Percentiles rank a stretch among this genome's conserved stretches.
Conservation (phyloP, 2,888 invertebrate genomes). For the Synergus gifuensis region DNA sequence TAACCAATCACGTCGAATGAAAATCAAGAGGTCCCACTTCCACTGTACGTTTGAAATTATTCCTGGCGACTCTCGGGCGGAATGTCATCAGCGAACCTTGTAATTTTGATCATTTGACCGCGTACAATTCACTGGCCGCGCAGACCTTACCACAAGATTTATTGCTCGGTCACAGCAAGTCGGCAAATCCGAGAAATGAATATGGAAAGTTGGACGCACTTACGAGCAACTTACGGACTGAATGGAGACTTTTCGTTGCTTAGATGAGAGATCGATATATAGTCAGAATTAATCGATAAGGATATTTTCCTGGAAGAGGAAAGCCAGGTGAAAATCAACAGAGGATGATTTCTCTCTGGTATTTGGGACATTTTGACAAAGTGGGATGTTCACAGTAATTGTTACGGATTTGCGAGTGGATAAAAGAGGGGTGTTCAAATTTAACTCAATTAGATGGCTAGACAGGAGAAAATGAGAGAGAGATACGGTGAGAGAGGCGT, state of each 20-base stretch:
- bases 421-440: slow-evolving; percentile 39
- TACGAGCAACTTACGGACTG: neutral
- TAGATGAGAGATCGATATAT: neutral
- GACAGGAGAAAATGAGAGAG: slow-evolving; percentile 52
- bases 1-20: slow-evolving; percentile 66
- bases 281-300: neutral
- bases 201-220: slow-evolving; percentile 51
- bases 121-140: slow-evolving; percentile 70
- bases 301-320: slow-evolving; percentile 25
- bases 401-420: slow-evolving; percentile 32
- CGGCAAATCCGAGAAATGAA: slow-evolving; percentile 55
- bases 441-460: slow-evolving; percentile 49
- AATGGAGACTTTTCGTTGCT: slow-evolving; percentile 10
- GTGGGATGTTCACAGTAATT: neutral
- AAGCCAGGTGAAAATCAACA: neutral
- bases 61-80: slow-evolving; percentile 66
- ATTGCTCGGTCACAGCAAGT: slow-evolving; percentile 67
- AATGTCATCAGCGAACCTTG: slow-evolving; percentile 76
- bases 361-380: neutral
- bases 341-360: neutral
- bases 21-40: slow-evolving; percentile 57
- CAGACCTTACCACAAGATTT: slow-evolving; percentile 72
- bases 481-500: slow-evolving; percentile 50
- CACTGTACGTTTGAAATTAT: slow-evolving; percentile 58
- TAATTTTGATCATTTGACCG: slow-evolving; percentile 77